Evolutionary conservation across 2,113 vertebrate genomes (phyloP).

Genomic region (Himantopus leucocephalus): DNA sequence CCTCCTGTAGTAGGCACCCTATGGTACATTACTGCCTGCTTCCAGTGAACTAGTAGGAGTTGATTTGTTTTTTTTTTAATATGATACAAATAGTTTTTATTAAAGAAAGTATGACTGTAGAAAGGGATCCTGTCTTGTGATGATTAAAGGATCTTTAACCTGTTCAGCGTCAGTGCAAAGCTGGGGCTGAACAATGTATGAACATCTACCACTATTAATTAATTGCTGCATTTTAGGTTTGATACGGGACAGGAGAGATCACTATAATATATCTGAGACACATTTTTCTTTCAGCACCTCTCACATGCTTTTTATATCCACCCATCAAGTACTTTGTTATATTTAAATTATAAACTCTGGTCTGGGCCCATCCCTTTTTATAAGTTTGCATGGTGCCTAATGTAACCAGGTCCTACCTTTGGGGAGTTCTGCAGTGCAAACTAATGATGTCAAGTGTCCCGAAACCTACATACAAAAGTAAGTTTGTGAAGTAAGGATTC

Average conservation of each 20-base stretch:
- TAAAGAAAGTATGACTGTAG: conserved; percentile 53
- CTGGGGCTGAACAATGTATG: neutral
- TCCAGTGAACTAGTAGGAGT: conserved; percentile 44
- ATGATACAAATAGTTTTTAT: conserved; percentile 63
- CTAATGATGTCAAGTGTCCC: neutral
- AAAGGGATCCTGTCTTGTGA: conserved; percentile 10
- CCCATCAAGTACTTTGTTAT: neutral
- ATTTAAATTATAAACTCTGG: neutral
- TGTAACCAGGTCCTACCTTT: neutral
- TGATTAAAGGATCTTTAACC: conserved; percentile 40
- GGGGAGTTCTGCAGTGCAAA: neutral
- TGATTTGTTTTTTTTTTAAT: conserved; percentile 35
- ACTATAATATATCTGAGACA: neutral
- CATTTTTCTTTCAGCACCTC: neutral
- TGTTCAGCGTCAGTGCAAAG: neutral
- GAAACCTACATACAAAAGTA: neutral
- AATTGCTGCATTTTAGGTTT: neutral
- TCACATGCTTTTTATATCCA: neutral
- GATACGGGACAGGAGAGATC: neutral
- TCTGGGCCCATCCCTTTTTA: neutral
- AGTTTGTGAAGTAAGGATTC: neutral
- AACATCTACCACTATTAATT: neutral
- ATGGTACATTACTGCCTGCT: conserved; percentile 26
- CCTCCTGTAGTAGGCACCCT: conserved; percentile 56
- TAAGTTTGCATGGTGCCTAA: neutral